These are phyloP conservation scores for Syngnathus scovelli DNA, from an alignment of 2,113 vertebrate genomes.

Conservation along the genomic window DNA sequence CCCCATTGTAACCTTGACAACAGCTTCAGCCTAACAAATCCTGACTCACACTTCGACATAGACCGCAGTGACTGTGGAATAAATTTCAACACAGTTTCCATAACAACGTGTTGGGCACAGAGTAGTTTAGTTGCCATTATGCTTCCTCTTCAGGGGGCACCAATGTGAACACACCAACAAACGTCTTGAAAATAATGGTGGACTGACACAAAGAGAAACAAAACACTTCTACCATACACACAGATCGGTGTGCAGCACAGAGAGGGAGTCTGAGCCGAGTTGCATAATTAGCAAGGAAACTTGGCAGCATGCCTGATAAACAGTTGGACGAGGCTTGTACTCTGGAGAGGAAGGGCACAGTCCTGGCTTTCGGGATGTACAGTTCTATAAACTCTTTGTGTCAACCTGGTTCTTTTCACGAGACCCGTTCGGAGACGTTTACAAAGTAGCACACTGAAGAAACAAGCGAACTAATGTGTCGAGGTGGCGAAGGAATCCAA, in stretches of 20 bases:
- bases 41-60: slow-evolving; percentile 26
- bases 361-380: slow-evolving; percentile 35
- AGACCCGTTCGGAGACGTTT: slow-evolving; percentile 1
- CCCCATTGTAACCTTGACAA: slow-evolving; percentile 4
- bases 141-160: slow-evolving; percentile 29
- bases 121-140: slow-evolving; percentile 40
- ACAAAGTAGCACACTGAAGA: background rate
- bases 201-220: slow-evolving; percentile 26
- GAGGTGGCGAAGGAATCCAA: background rate
- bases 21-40: slow-evolving; percentile 21
- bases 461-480: background rate
- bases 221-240: background rate
- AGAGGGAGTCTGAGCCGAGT: background rate
- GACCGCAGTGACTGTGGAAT: slow-evolving; percentile 30
- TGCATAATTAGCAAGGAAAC: slow-evolving; percentile 32
- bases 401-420: slow-evolving; percentile 7
- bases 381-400: slow-evolving; percentile 32
- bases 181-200: slow-evolving; percentile 12
- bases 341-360: slow-evolving; percentile 44
- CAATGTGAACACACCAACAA: background rate
- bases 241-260: background rate
- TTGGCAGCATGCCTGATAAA: slow-evolving; percentile 36
- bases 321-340: slow-evolving; percentile 41
- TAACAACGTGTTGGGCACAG: slow-evolving; percentile 58
- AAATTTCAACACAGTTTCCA: slow-evolving; percentile 61